phyloP scores from a whole-genome alignment of 2,888 invertebrate species.

The Ophioninae sp. region DNA sequence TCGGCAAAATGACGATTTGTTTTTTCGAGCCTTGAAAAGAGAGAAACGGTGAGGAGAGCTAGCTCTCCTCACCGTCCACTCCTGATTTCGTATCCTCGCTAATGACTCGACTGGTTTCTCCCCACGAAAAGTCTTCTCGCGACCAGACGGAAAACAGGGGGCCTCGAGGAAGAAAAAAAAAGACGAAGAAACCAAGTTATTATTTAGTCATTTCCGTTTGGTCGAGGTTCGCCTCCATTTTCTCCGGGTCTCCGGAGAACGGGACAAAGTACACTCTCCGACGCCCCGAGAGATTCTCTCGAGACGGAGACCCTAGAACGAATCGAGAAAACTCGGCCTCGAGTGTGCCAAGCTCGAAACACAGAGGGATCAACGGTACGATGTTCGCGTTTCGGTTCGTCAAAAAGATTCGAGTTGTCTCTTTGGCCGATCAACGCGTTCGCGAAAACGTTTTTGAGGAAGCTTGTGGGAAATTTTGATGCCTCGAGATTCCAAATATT shows the following conservation, averaged over 20 bases:
- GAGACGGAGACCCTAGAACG: slow-evolving; percentile 37
- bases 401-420: neutral
- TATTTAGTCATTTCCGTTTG: slow-evolving; percentile 24
- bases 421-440: neutral
- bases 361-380: neutral
- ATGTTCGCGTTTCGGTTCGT: neutral
- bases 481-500: neutral
- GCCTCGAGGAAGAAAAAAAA: neutral
- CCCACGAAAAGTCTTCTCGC: neutral
- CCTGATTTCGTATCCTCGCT: neutral
- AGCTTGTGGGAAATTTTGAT: neutral
- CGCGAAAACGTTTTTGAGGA: neutral
- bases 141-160: slow-evolving; percentile 9
- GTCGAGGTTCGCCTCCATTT: neutral
- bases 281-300: slow-evolving; percentile 27
- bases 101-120: neutral
- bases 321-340: slow-evolving; percentile 20
- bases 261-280: slow-evolving; percentile 17
- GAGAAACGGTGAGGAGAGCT: neutral
- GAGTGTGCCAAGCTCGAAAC: neutral
- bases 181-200: neutral
- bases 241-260: slow-evolving; percentile 10
- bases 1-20: neutral
- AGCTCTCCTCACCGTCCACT: neutral
- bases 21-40: neutral